Percentiles rank a stretch among this genome's conserved stretches.
These are phyloP conservation scores for Ploceus nigricollis DNA, from an alignment of 2,113 vertebrate species.

Conservation along the genomic window DNA sequence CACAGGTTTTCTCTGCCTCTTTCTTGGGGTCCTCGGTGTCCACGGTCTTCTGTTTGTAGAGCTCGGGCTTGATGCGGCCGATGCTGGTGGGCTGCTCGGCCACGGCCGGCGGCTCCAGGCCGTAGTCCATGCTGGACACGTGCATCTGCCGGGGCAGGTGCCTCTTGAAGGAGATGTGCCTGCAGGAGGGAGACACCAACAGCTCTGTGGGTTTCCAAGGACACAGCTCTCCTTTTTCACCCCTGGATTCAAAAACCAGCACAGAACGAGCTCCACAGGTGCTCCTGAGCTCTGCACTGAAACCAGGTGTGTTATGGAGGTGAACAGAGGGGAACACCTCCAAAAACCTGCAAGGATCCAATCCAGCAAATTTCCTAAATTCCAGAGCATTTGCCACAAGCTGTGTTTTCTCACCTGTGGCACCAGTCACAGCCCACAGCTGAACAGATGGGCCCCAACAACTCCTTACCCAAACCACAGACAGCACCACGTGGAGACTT, in stretches of 20 bases:
- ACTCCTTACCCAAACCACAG: neutral
- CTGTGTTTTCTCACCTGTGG: neutral
- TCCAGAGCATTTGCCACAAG: neutral
- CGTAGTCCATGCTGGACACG: constrained; percentile 86
- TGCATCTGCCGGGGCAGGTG: constrained; percentile 94
- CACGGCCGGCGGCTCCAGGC: constrained; percentile 77
- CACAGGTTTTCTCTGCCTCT: constrained; percentile 84
- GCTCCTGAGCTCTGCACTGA: neutral
- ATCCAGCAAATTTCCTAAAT: neutral
- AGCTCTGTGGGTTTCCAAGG: neutral
- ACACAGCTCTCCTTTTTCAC: neutral
- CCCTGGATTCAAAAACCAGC: neutral
- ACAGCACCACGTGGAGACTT: accelerated
- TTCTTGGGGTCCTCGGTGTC: constrained; percentile 87
- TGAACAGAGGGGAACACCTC: neutral
- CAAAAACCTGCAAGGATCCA: neutral
- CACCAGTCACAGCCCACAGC: neutral
- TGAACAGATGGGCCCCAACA: neutral
- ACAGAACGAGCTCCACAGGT: accelerated
- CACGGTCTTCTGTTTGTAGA: constrained; percentile 88
- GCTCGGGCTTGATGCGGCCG: constrained; percentile 91
- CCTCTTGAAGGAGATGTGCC: constrained; percentile 94
- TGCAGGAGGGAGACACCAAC: neutral
- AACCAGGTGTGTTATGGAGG: accelerated
- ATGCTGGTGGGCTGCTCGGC: constrained; percentile 89